Percentiles rank a stretch among this genome's conserved stretches.
phyloP scores from a whole-genome alignment of 1,140 invertebrate genomes.

The Mylabris phalerata region DNA sequence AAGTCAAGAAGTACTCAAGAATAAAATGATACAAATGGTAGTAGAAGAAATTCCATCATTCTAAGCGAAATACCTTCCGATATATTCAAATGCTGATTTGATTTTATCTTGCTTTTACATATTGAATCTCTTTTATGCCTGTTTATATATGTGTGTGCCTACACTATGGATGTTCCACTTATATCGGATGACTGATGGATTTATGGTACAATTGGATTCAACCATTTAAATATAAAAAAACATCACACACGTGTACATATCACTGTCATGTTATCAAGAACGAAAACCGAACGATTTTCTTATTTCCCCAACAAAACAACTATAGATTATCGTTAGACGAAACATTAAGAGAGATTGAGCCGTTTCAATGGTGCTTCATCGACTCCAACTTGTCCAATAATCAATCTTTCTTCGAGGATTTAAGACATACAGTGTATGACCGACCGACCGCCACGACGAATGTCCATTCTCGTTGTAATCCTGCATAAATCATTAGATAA shows the following conservation, averaged over 20 bases:
- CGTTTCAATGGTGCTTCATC: conserved; percentile 11
- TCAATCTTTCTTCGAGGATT: conserved; percentile 8
- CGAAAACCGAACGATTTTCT: no score
- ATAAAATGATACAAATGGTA: conserved; percentile 17
- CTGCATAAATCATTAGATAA: conserved; percentile 29
- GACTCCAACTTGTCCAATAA: conserved; percentile 8
- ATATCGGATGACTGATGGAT: conserved; percentile 12
- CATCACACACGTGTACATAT: no score
- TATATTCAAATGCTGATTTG: conserved; percentile 15
- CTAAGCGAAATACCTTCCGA: conserved; percentile 13
- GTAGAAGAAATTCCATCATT: conserved; percentile 3
- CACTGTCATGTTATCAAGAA: no score
- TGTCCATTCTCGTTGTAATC: conserved; percentile 11
- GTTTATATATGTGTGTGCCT: background rate
- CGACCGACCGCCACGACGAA: background rate
- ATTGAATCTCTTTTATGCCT: conserved; percentile 5
- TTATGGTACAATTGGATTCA: background rate
- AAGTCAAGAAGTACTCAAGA: conserved; percentile 15
- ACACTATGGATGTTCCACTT: background rate
- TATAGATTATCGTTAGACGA: conserved; percentile 5
- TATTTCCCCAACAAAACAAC: no score
- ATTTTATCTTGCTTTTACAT: conserved; percentile 16
- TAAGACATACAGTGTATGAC: conserved; percentile 2
- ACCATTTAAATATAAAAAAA: no score
- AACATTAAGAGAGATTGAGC: conserved; percentile 1